Base-by-base conservation (phyloP, 2,888 invertebrate species). In the Chrysotoxum bicinctum region DNA sequence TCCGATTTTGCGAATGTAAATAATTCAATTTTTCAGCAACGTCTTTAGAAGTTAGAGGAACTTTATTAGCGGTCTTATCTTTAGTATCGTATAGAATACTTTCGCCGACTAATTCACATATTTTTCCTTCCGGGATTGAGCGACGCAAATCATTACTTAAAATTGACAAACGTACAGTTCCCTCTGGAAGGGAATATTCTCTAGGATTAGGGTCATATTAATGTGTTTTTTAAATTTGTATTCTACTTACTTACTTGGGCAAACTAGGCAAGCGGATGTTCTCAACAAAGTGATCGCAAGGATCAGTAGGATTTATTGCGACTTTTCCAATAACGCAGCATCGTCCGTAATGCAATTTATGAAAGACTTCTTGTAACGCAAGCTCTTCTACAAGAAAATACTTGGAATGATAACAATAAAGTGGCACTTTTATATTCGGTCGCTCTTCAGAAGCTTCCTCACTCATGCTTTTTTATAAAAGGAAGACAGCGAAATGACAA, bases 261-360 rank as follows among this genome's bases (percentile, higher is more conserved):
- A 91, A 81, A 70, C 87, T 88, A 1, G 88, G 89, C 12, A 91
- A 54, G 19, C 87, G 87, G n/a, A 91, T 88, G 87, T 90, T 91
- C 79, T 90, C 89, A 56, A 91, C 52, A 8, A 64, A 77, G 58
- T 85, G 19, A 21, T 87, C 87, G 43, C 83, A 80, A 5, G 60
- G 45, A 19, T 89, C 87, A 1, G 76, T 30, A 6, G 81, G 23
- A 10, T 88, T 81, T 35, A 68, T 75, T 32, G 70, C 37, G 10
- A 91, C 58, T 32, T 89, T 89, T n/a, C 91, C 91, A 76, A 91
- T 89, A n/a, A 91, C 70, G 16, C 90, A 84, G 73, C 91, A 91
- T 50, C 89, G 89, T 12, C 91, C 91, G 84, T 88, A 90, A 64
- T 91, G 91, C 6, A 91, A 35, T 7, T 81, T 50, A 2, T 80